These are phyloP conservation scores for Blastobasis lacticolella DNA, from an alignment of 2,888 invertebrate species.

Conservation along the genomic window DNA sequence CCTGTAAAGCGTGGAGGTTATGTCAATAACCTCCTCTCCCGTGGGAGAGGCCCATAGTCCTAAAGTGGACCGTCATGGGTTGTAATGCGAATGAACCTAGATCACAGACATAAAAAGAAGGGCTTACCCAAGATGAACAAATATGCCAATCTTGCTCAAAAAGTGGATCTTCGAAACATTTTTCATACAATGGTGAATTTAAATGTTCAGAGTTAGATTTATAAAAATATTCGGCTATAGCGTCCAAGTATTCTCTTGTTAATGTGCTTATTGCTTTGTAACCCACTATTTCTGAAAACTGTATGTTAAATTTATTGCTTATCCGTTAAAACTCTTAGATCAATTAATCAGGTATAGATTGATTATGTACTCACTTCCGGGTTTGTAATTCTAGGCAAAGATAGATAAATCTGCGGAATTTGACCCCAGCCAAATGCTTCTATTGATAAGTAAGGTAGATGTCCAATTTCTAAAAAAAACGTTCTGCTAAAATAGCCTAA, in stretches of 20 bases:
- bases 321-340: too few species aligned
- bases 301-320: neutral
- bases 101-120: neutral
- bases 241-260: slow-evolving; percentile 51
- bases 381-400: slow-evolving; percentile 25
- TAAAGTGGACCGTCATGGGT: too few species aligned
- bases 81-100: too few species aligned
- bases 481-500: slow-evolving; percentile 68
- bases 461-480: slow-evolving; percentile 69
- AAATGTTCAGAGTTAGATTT: slow-evolving; percentile 34
- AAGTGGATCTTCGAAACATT: slow-evolving; percentile 52
- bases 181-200: slow-evolving; percentile 48
- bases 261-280: slow-evolving; percentile 64
- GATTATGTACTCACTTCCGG: too few species aligned
- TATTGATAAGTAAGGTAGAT: slow-evolving; percentile 67
- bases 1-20: neutral
- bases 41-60: too few species aligned
- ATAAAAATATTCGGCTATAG: slow-evolving; percentile 44
- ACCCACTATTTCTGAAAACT: slow-evolving; percentile 32
- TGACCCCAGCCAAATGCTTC: slow-evolving; percentile 73
- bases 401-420: slow-evolving; percentile 73
- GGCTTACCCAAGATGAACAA: slow-evolving; percentile 47
- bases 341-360: too few species aligned
- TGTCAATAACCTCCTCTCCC: too few species aligned
- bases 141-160: slow-evolving; percentile 52